Conservation (phyloP, 2,797 vertebrate species). For the Scolopax bukidnonensis region DNA sequence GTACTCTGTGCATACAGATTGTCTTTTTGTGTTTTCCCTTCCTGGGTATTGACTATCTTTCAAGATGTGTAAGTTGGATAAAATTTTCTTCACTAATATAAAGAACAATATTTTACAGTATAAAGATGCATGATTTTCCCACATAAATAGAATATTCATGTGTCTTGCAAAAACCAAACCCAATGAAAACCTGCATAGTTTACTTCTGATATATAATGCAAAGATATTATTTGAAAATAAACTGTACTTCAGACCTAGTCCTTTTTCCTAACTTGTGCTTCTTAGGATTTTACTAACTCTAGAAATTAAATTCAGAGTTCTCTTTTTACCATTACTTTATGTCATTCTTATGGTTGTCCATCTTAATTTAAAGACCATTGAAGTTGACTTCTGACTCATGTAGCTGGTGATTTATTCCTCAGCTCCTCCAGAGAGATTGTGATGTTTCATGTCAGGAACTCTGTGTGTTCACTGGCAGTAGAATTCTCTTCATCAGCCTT, state of each 20-base stretch:
- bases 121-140: background rate
- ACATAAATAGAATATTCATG: background rate
- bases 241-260: background rate
- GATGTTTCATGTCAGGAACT: constrained; percentile 45
- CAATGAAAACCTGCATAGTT: background rate
- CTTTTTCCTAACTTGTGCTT: background rate
- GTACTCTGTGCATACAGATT: background rate
- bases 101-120: background rate
- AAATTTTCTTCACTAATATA: background rate
- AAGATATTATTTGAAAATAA: background rate
- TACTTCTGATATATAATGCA: background rate
- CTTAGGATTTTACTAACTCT: constrained; percentile 13
- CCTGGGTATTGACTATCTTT: background rate
- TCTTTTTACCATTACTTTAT: constrained; percentile 8
- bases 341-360: constrained; percentile 6
- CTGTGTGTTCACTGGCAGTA: background rate
- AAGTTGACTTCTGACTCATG: constrained; percentile 50
- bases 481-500: constrained; percentile 36
- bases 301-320: background rate
- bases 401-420: constrained; percentile 50
- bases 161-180: background rate
- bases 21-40: background rate
- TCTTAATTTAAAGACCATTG: constrained; percentile 44
- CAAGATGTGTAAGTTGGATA: background rate
- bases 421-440: constrained; percentile 18